phyloP scores from a whole-genome alignment of 2,888 invertebrate species.

The Harpagoxenus sublaevis region DNA sequence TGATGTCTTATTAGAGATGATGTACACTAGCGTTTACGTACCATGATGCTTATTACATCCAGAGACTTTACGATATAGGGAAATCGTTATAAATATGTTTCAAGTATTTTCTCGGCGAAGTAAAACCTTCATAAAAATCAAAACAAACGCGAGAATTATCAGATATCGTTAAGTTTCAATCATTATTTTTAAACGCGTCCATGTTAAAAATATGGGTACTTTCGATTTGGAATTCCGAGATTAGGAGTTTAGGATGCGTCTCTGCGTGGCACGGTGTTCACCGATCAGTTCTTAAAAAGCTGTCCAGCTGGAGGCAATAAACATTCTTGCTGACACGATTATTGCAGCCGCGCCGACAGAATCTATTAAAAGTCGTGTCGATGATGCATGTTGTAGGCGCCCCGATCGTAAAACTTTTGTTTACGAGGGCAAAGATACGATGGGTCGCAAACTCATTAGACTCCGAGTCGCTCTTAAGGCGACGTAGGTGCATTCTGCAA shows the following conservation, averaged over 20 bases:
- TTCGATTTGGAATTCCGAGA: slow-evolving; percentile 22
- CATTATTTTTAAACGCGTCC: slow-evolving; percentile 3
- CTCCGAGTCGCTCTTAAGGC: slow-evolving; percentile 31
- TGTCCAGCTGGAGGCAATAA: slow-evolving; percentile 74
- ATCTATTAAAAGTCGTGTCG: slow-evolving; percentile 71
- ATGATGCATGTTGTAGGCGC: slow-evolving; percentile 64
- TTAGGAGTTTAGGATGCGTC: slow-evolving; percentile 43
- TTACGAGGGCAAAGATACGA: slow-evolving; percentile 67
- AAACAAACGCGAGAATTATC: background rate
- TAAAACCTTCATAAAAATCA: background rate
- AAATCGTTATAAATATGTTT: background rate
- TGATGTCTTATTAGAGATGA: background rate
- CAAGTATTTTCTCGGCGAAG: background rate
- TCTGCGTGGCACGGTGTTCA: slow-evolving; percentile 43
- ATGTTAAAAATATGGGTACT: slow-evolving; percentile 8
- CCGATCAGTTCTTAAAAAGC: slow-evolving; percentile 70
- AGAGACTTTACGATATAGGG: background rate
- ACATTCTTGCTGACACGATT: slow-evolving; percentile 74
- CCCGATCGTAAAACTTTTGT: slow-evolving; percentile 72
- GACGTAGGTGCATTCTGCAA: slow-evolving; percentile 28
- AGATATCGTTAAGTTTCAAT: background rate
- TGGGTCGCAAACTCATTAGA: slow-evolving; percentile 63
- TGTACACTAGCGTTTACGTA: background rate
- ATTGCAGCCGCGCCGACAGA: slow-evolving; percentile 65
- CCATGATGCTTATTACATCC: background rate